Base-by-base conservation (phyloP, 2,888 invertebrate species). In the Cheilosia soror region DNA sequence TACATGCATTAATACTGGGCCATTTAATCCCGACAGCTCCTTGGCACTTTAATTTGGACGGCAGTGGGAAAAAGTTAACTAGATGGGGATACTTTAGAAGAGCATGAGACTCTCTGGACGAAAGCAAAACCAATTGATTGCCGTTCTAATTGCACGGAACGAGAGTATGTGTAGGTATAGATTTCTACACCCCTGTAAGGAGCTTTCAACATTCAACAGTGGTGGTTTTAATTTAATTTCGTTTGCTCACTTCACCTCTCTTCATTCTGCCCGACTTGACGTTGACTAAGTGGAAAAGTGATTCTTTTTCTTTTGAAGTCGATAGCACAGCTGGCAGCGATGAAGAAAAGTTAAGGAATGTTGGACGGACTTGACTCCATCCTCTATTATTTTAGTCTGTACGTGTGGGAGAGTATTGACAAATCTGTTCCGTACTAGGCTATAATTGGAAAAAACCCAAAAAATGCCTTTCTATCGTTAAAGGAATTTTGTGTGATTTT, bases 161-260 rank as follows among this genome's bases (percentile, higher is more conserved):
- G 33, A 25, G 15, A 6, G 31, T 20, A 58, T 4, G 47, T 25
- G 13, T 15, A 37, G 11, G 4, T 4, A 13, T 55, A 31, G 29
- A 42, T 11, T n/a, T 53, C 29, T 15, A 15, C 29, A 20, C 7
- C 11, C 47, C 11, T n/a, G 42, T 53, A 42, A 29, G 20, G 9
- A 29, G n/a, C 63, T 57, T 55, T 20, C 73, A 65, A 73, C 37
- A 37, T 11, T 37, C 37, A 37, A 37, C 37, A 37, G 37, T 37
- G n/a, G 42, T 63, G 63, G 55, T 33, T 65, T 73, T 65, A 44
- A 55, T 62, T 73, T 31, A 63, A 73, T 73, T 73, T 55, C 29
- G 42, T 60, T 60, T 49, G 60, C 20, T 51, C 2, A 40, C 40
- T 60, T 51, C 40, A 27, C 44, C 20, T 44, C 31, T 7, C 44